These are phyloP conservation scores for Phymorhynchus buccinoides DNA, from an alignment of 1,140 invertebrate species.

Conservation along the genomic window DNA sequence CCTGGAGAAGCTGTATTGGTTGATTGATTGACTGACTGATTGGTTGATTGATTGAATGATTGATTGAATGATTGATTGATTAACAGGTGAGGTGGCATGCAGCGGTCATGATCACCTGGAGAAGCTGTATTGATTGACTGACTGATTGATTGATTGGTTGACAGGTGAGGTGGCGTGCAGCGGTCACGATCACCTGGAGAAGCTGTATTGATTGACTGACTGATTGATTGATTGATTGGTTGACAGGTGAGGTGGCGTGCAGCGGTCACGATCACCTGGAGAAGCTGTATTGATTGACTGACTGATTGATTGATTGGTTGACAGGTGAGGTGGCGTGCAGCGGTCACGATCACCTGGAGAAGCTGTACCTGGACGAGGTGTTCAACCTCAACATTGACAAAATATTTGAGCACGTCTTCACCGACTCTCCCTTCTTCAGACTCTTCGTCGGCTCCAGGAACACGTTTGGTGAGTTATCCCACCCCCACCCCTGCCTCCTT, in stretches of 20 bases:
- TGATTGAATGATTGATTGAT: no score
- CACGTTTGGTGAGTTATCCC: constrained; percentile 85
- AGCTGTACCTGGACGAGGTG: constrained; percentile 81
- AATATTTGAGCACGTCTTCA: constrained; percentile 92
- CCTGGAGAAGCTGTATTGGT: no score
- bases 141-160: neutral
- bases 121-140: no score
- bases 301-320: neutral
- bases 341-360: constrained; percentile 83
- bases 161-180: neutral
- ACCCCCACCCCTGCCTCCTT: no score
- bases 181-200: no score
- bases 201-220: no score
- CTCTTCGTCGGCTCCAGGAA: constrained; percentile 82
- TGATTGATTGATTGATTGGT: neutral
- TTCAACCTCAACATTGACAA: constrained; percentile 86
- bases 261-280: constrained; percentile 22
- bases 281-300: no score
- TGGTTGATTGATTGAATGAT: no score
- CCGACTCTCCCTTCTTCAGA: constrained; percentile 90
- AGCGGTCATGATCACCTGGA: neutral
- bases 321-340: constrained; percentile 51
- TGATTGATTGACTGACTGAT: no score
- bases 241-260: constrained; percentile 47
- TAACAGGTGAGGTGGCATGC: constrained; percentile 14